Conservation (phyloP, 2,888 invertebrate species). For the Acanthopleura granulata region DNA sequence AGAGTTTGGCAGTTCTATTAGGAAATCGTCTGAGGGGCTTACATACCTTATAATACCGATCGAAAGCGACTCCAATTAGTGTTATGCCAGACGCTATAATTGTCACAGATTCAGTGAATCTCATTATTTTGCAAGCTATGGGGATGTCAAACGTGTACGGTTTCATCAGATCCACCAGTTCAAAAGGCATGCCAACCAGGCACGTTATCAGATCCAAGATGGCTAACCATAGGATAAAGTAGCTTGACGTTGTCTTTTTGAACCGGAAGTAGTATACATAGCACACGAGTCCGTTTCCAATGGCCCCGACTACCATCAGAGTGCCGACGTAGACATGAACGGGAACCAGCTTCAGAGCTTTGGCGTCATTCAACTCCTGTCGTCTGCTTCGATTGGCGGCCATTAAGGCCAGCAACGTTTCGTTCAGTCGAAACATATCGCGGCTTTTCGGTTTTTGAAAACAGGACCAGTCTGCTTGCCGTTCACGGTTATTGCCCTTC, state of each 20-base stretch:
- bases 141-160: conserved; percentile 60
- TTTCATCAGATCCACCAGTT: conserved; percentile 57
- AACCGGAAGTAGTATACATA: conserved; percentile 53
- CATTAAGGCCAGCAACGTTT: background rate
- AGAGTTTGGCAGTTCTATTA: conserved; percentile 47
- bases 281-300: conserved; percentile 56
- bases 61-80: conserved; percentile 57
- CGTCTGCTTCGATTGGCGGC: conserved; percentile 22
- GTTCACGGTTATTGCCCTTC: no score
- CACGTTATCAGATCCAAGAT: conserved; percentile 59
- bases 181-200: conserved; percentile 60
- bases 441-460: background rate
- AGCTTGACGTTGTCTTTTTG: conserved; percentile 56
- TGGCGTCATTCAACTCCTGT: conserved; percentile 47
- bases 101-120: conserved; percentile 57
- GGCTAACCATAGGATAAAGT: conserved; percentile 58
- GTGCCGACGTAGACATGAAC: conserved; percentile 55
- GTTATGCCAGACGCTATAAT: conserved; percentile 59
- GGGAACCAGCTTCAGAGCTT: conserved; percentile 53
- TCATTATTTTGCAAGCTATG: conserved; percentile 53
- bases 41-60: conserved; percentile 57
- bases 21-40: conserved; percentile 54
- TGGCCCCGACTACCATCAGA: conserved; percentile 51
- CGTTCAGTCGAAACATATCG: conserved; percentile 9
- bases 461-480: no score